phyloP scores from a whole-genome alignment of 2,888 invertebrate species.

The Drosophila anomalata region DNA sequence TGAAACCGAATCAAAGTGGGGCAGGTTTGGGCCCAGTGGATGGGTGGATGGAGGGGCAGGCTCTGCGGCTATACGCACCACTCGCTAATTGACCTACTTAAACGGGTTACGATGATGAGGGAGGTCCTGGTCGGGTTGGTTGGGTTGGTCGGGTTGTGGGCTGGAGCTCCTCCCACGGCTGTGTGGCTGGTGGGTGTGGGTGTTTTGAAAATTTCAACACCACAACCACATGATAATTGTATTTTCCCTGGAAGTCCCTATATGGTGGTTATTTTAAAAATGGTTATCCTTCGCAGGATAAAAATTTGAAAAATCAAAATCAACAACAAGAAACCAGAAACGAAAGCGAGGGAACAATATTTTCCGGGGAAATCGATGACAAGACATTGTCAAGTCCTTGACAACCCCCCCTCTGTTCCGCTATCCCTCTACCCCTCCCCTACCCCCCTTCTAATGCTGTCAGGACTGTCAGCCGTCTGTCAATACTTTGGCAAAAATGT shows the following conservation, averaged over 20 bases:
- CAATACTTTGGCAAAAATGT: constrained; percentile 62
- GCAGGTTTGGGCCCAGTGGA: neutral
- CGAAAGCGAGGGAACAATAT: constrained; percentile 39
- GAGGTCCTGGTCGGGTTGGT: neutral
- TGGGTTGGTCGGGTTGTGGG: neutral
- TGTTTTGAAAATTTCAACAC: neutral
- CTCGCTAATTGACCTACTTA: constrained; percentile 62
- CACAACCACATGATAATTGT: constrained; percentile 50
- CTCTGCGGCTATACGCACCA: constrained; percentile 5
- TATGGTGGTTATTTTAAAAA: neutral
- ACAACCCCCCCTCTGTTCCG: neutral
- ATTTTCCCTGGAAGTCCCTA: constrained; percentile 41
- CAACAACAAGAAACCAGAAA: constrained; percentile 4
- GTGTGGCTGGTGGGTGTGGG: neutral
- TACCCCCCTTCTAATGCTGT: neutral
- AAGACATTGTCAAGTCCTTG: constrained; percentile 46
- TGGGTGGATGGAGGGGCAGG: neutral
- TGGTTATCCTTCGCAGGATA: too few relatives aligned
- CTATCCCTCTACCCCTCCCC: neutral
- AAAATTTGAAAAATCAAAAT: constrained; percentile 10
- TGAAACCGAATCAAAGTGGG: neutral
- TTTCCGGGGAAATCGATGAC: constrained; percentile 23
- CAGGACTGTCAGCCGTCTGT: constrained; percentile 34
- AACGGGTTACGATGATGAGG: constrained; percentile 22
- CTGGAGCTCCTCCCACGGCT: neutral